Conservation (phyloP, 2,113 vertebrate species). For the Aramus guarauna region DNA sequence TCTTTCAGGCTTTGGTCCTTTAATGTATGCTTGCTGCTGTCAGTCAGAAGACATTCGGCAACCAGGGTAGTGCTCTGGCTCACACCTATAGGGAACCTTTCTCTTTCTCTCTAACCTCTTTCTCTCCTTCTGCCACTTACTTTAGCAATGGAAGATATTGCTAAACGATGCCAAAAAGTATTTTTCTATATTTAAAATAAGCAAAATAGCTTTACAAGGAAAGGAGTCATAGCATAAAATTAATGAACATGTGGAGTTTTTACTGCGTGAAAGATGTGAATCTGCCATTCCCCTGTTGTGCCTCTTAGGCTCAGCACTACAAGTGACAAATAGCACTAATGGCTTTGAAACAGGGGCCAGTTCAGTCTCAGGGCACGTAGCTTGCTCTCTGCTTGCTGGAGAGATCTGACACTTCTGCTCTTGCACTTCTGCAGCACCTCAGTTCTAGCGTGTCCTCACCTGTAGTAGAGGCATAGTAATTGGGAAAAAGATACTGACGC, state of each 20-base stretch:
- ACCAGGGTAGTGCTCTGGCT: background rate
- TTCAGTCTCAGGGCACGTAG: background rate
- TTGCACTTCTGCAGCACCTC: background rate
- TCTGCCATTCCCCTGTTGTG: rapidly evolving
- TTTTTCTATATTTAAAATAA: background rate
- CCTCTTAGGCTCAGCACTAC: background rate
- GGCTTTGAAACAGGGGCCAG: background rate
- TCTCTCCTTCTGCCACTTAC: background rate
- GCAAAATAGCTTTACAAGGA: background rate
- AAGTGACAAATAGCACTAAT: background rate
- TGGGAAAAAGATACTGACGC: background rate
- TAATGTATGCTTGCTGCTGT: background rate
- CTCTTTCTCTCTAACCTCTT: background rate
- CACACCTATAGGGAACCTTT: background rate
- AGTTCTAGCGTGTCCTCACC: background rate
- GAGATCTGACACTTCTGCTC: background rate
- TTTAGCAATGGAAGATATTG: background rate
- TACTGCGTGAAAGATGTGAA: background rate
- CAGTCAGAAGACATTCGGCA: background rate
- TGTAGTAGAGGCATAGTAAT: rapidly evolving
- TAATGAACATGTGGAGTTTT: background rate
- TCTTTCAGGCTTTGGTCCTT: background rate
- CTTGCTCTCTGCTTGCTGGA: background rate
- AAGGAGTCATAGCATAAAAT: background rate
- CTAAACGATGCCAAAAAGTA: background rate